phyloP scores from a whole-genome alignment of 1,140 invertebrate genomes.

The Colletes latitarsis region DNA sequence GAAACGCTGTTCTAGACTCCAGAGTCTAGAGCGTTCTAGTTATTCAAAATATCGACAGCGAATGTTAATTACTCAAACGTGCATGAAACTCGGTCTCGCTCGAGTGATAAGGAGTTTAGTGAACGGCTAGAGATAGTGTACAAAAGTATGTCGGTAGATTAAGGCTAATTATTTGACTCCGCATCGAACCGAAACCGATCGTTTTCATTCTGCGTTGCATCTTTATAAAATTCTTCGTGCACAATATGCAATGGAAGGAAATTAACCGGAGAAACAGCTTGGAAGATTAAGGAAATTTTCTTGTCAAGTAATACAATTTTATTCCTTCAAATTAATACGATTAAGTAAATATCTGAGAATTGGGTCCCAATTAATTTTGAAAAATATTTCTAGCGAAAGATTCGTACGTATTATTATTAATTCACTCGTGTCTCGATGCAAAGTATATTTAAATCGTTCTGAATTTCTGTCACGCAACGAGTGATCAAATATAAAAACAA shows the following conservation, averaged over 20 bases:
- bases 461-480: background rate
- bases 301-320: too few species aligned
- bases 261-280: too few species aligned
- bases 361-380: too few species aligned
- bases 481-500: background rate
- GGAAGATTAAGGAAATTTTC: too few species aligned
- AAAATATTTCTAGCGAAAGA: too few species aligned
- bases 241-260: background rate
- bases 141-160: conserved; percentile 37
- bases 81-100: conserved; percentile 3
- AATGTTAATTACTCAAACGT: conserved; percentile 14
- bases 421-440: background rate
- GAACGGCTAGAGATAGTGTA: conserved; percentile 21
- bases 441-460: background rate
- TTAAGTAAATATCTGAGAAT: too few species aligned
- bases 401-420: too few species aligned
- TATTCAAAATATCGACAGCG: background rate
- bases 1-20: too few species aligned
- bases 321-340: too few species aligned
- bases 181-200: conserved; percentile 36
- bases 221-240: background rate
- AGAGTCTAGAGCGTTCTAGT: background rate
- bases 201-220: background rate
- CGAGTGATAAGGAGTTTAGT: conserved; percentile 2
- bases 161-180: conserved; percentile 47